phyloP scores from a whole-genome alignment of 2,888 invertebrate genomes.

The Graphium colonna region DNA sequence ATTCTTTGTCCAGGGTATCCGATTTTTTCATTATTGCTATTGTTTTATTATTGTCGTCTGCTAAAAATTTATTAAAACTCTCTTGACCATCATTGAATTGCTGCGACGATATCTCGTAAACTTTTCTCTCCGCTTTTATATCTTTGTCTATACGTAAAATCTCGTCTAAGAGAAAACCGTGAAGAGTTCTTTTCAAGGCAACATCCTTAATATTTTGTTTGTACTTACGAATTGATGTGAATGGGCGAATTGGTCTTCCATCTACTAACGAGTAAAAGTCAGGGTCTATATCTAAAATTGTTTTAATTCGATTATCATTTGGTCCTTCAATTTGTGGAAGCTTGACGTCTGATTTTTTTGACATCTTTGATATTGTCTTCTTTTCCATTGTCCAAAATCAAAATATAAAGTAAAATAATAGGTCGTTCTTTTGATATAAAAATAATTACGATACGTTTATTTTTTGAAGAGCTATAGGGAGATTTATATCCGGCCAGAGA shows the following conservation, averaged over 20 bases:
- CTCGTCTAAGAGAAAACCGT: slow-evolving; percentile 63
- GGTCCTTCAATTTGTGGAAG: slow-evolving; percentile 60
- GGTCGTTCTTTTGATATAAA: no score
- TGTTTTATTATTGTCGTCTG: slow-evolving; percentile 69
- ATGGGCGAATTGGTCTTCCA: slow-evolving; percentile 80
- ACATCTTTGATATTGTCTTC: slow-evolving; percentile 42
- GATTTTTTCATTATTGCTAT: slow-evolving; percentile 70
- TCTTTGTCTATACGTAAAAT: slow-evolving; percentile 64
- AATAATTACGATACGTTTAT: no score
- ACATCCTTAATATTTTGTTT: slow-evolving; percentile 71
- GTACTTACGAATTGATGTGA: slow-evolving; percentile 77
- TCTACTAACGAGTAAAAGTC: slow-evolving; percentile 81
- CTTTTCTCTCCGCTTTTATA: slow-evolving; percentile 57
- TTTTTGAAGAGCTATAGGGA: neutral
- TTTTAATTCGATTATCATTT: slow-evolving; percentile 52
- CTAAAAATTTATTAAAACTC: slow-evolving; percentile 70
- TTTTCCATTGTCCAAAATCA: slow-evolving; percentile 35
- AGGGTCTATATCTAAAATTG: slow-evolving; percentile 82
- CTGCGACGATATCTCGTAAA: slow-evolving; percentile 55
- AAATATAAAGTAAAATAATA: neutral
- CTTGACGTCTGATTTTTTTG: slow-evolving; percentile 56
- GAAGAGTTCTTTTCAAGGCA: slow-evolving; percentile 57
- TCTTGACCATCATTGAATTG: slow-evolving; percentile 67
- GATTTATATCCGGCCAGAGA: slow-evolving; percentile 49
- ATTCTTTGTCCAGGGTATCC: slow-evolving; percentile 59